Percentiles rank a stretch among this genome's conserved stretches.
Evolutionary conservation across 2,888 invertebrate species (phyloP).

Genomic region (Andrena minutula): DNA sequence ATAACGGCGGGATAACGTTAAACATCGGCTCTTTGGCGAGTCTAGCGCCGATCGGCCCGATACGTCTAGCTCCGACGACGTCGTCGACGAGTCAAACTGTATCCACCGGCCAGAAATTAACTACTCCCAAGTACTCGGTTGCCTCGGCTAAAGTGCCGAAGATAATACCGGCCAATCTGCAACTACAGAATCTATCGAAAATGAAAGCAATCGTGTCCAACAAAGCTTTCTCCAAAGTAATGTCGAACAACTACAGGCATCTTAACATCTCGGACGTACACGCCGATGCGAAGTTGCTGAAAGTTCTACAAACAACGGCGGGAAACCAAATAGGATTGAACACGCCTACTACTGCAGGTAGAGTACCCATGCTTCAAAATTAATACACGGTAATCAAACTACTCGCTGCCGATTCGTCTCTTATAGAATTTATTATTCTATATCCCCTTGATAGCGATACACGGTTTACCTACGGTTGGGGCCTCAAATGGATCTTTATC

Average conservation of each 20-base stretch:
- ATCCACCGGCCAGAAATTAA: slow-evolving; percentile 53
- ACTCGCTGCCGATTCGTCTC: neutral
- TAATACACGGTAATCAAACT: neutral
- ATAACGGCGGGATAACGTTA: slow-evolving; percentile 82
- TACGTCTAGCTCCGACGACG: slow-evolving; percentile 80
- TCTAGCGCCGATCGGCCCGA: slow-evolving; percentile 83
- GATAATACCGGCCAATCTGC: slow-evolving; percentile 67
- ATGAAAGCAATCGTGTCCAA: slow-evolving; percentile 77
- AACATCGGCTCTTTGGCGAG: slow-evolving; percentile 84
- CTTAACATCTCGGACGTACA: slow-evolving; percentile 69
- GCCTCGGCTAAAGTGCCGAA: slow-evolving; percentile 73
- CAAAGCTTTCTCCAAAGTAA: slow-evolving; percentile 75
- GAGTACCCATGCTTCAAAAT: neutral
- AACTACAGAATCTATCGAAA: slow-evolving; percentile 72
- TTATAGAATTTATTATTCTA: neutral
- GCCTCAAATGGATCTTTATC: slow-evolving; percentile 63
- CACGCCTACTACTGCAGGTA: slow-evolving; percentile 70
- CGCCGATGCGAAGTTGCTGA: slow-evolving; percentile 72
- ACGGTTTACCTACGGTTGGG: slow-evolving; percentile 44
- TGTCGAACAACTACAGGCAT: slow-evolving; percentile 74
- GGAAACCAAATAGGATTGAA: slow-evolving; percentile 74
- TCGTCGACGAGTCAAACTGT: slow-evolving; percentile 57
- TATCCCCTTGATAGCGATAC: slow-evolving; percentile 43
- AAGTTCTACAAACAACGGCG: slow-evolving; percentile 66
- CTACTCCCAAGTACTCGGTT: slow-evolving; percentile 50